Conservation (phyloP, 1,140 invertebrate species). For the Panagrolaimus sp. region DNA sequence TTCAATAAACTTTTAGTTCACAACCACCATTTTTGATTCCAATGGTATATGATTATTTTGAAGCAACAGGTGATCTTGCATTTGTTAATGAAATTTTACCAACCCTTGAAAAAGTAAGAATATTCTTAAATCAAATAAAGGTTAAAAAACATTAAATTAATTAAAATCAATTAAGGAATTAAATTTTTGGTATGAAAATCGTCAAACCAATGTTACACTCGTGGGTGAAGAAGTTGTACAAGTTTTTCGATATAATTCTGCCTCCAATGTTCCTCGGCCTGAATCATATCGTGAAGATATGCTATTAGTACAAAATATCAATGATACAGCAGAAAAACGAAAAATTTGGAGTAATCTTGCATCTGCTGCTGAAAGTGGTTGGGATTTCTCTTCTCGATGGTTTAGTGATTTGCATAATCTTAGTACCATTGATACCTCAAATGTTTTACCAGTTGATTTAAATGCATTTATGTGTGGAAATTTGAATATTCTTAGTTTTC, state of each 20-base stretch:
- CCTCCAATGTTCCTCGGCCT: constrained; percentile 60
- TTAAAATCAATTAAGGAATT: constrained; percentile 29
- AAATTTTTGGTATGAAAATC: constrained; percentile 63
- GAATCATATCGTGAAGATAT: constrained; percentile 39
- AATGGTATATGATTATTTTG: constrained; percentile 76
- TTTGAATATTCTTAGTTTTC: constrained; percentile 56
- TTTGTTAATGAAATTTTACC: constrained; percentile 62
- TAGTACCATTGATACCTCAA: constrained; percentile 53
- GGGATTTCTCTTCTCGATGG: constrained; percentile 60
- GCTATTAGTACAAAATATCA: constrained; percentile 25
- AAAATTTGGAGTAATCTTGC: constrained; percentile 34
- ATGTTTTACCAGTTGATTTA: constrained; percentile 61
- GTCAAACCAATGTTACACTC: constrained; percentile 57
- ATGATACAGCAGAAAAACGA: constrained; percentile 25
- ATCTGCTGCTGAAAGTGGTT: constrained; percentile 37
- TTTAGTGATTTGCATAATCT: constrained; percentile 48
- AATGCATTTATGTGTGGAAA: constrained; percentile 60
- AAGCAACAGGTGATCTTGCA: constrained; percentile 67
- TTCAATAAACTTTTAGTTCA: constrained; percentile 59
- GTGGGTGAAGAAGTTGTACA: constrained; percentile 62
- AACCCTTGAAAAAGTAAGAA: constrained; percentile 63
- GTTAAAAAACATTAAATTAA: constrained; percentile 43
- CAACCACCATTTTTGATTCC: constrained; percentile 76
- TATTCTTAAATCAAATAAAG: constrained; percentile 67
- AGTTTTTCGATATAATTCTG: constrained; percentile 55